Evolutionary conservation across 92 coral and sea anemone species (phyloP).

Genomic region (Epizoanthus ramosus): DNA sequence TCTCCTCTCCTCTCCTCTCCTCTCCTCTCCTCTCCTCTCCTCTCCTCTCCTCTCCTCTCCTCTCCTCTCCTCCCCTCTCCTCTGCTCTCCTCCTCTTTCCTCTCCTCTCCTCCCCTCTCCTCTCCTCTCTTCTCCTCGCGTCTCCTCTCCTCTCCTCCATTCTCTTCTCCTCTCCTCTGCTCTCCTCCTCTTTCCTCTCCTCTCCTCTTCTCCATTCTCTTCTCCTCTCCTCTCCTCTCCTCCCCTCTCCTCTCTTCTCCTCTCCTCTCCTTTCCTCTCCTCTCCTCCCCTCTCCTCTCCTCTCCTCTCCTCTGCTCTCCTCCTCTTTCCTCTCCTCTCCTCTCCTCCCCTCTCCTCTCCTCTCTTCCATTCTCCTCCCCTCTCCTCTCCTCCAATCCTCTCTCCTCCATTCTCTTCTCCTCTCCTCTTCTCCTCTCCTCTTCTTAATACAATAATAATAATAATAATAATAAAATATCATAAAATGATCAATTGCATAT

Average conservation of each 20-base stretch:
- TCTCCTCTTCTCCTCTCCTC: not conserved
- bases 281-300: not conserved
- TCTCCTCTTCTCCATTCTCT: not conserved
- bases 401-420: not conserved
- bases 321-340: not conserved
- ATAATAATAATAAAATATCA: too few species aligned
- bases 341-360: not conserved
- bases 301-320: not conserved
- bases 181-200: too few species aligned
- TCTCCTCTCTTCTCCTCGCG: not conserved
- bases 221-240: not conserved
- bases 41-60: not conserved
- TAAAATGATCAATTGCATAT: too few species aligned
- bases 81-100: not conserved
- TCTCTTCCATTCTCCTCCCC: too few species aligned
- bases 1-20: too few species aligned
- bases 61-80: not conserved
- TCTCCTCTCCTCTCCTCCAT: too few species aligned
- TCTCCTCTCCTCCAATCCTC: too few species aligned
- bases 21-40: too few species aligned
- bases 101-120: conserved; percentile 6
- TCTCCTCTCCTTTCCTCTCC: too few species aligned
- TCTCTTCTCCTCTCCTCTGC: too few species aligned
- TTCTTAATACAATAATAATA: too few species aligned
- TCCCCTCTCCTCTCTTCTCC: not conserved